Evolutionary conservation across 2,113 vertebrate species (phyloP).

Genomic region (Eolophus roseicapilla): DNA sequence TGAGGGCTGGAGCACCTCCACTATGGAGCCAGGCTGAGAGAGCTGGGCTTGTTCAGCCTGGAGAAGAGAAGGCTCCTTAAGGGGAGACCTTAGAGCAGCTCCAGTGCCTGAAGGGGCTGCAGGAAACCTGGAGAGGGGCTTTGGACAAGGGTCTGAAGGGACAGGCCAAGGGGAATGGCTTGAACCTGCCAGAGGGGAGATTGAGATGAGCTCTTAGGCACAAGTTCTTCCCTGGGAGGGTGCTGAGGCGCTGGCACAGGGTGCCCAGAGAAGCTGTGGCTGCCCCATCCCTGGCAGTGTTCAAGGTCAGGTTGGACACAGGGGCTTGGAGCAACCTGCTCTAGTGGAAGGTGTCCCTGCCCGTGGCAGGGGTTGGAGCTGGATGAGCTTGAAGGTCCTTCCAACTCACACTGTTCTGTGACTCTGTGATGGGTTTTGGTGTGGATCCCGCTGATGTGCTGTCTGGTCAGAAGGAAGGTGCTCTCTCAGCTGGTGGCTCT

Average conservation of each 20-base stretch:
- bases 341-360: background rate
- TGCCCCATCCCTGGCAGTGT: too few relatives aligned
- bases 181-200: too few relatives aligned
- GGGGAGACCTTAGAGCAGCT: background rate
- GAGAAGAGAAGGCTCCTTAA: background rate
- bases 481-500: background rate
- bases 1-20: background rate
- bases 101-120: background rate
- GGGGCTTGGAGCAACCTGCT: background rate
- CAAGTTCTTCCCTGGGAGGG: too few relatives aligned
- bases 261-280: too few relatives aligned
- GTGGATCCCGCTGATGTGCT: accelerated
- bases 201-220: too few relatives aligned
- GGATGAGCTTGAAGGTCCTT: background rate
- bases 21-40: background rate
- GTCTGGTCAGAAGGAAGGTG: background rate
- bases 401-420: background rate
- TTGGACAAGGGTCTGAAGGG: too few relatives aligned
- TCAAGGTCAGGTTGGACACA: too few relatives aligned
- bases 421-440: background rate
- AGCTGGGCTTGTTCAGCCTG: background rate
- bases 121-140: too few relatives aligned
- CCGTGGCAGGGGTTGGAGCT: background rate
- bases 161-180: too few relatives aligned
- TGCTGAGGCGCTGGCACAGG: too few relatives aligned